phyloP scores from a whole-genome alignment of 2,888 invertebrate genomes.

The Acronicta leporina region DNA sequence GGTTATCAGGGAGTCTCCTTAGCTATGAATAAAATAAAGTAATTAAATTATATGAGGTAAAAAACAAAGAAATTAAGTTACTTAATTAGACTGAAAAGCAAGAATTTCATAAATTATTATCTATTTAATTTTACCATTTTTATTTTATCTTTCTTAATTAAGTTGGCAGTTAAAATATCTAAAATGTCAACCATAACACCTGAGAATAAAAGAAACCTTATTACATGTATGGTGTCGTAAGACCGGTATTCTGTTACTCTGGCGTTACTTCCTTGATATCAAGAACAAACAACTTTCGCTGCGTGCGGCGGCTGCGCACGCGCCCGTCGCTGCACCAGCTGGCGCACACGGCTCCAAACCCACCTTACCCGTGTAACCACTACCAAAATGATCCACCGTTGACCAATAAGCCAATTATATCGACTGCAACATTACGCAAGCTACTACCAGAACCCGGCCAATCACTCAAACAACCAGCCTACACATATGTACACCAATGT shows the following conservation, averaged over 20 bases:
- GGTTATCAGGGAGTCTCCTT: too few relatives aligned
- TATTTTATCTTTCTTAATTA: not conserved
- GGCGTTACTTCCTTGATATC: constrained; percentile 79
- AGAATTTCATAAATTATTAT: too few relatives aligned
- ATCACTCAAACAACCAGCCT: constrained; percentile 49
- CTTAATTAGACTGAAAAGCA: too few relatives aligned
- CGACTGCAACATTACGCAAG: constrained; percentile 72
- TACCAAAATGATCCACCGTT: constrained; percentile 49
- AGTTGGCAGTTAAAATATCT: constrained; percentile 3
- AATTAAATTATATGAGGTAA: too few relatives aligned
- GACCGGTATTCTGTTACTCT: constrained; percentile 67
- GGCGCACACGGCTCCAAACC: constrained; percentile 59
- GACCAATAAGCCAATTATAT: constrained; percentile 54
- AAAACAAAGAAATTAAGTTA: too few relatives aligned
- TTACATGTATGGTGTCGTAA: constrained; percentile 60
- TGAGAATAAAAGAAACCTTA: constrained; percentile 38
- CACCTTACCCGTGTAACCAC: constrained; percentile 41
- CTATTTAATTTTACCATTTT: too few relatives aligned
- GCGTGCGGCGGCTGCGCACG: constrained; percentile 55
- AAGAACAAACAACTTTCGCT: constrained; percentile 87
- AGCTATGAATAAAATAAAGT: too few relatives aligned
- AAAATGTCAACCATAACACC: constrained; percentile 5
- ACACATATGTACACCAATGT: constrained; percentile 38
- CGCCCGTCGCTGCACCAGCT: constrained; percentile 55
- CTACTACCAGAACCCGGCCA: constrained; percentile 54